phyloP scores from a whole-genome alignment of 2,888 invertebrate genomes.

The Coleophora flavipennella region DNA sequence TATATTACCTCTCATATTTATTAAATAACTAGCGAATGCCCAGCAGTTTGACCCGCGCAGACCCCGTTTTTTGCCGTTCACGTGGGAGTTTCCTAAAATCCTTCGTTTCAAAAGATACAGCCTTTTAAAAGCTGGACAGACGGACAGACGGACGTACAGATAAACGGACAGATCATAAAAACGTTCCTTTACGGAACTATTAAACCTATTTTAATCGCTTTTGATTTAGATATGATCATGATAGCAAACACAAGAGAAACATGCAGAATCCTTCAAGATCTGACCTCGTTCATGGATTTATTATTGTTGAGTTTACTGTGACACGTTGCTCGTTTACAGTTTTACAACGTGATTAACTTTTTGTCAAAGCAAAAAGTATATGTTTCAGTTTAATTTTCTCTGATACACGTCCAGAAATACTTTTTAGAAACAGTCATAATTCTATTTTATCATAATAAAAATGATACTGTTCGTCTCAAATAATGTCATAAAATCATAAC shows the following conservation, averaged over 20 bases:
- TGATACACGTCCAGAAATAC: constrained; percentile 31
- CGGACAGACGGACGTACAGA: too few species aligned
- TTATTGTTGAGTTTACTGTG: constrained; percentile 55
- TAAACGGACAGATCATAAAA: too few species aligned
- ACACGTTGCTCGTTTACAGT: constrained; percentile 50
- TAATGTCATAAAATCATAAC: constrained; percentile 63
- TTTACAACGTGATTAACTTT: constrained; percentile 59
- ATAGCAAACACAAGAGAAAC: background rate
- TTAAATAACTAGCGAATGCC: too few species aligned
- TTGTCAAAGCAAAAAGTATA: constrained; percentile 58
- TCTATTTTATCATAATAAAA: constrained; percentile 35
- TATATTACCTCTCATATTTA: too few species aligned
- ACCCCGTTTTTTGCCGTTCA: too few species aligned
- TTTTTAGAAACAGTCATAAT: constrained; percentile 11
- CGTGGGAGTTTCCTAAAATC: too few species aligned
- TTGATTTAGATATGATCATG: background rate
- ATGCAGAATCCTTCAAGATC: constrained; percentile 24
- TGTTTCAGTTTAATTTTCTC: constrained; percentile 29
- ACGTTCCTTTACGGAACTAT: too few species aligned
- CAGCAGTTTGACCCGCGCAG: too few species aligned
- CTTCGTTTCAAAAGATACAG: too few species aligned
- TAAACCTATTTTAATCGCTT: background rate
- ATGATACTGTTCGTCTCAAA: constrained; percentile 51
- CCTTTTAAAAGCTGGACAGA: too few species aligned
- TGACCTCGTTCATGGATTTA: constrained; percentile 35